Base-by-base conservation (phyloP, 2,113 vertebrate genomes). In the Balaeniceps rex region DNA sequence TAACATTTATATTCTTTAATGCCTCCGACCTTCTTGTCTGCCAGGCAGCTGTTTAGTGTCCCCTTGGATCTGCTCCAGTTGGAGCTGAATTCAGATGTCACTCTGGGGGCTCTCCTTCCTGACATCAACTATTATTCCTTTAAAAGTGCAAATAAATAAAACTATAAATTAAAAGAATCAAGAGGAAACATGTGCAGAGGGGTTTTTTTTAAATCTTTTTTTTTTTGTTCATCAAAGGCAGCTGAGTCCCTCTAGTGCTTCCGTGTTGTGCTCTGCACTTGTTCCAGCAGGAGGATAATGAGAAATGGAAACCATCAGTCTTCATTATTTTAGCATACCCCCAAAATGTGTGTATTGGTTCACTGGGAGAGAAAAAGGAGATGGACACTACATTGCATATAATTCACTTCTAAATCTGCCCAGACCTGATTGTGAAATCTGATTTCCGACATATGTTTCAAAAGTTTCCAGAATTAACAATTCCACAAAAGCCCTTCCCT, bases 61-160 rank as follows among this genome's bases (percentile, higher is more conserved):
- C 66, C 40, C 31, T 89, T 82, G 90, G 78, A 83, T 84, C 46
- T 0, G 0, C 26, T 91, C 65, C 85, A 78, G 77, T 46, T 71
- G 72, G 72, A 91, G 69, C 29, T 87, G 61, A 87, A 91, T 68
- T 92, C 76, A 83, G 49, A 92, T 75, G 46, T 91, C 86, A 49
- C 74, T 93, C 52, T 66, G 55, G 49, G 44, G 61, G 36, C 28
- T 86, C 69, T 76, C 57, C 69, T 58, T 87, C 79, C 44, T 93
- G 87, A 86, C 57, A 90, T 70, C 46, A 92, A 52, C 57, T 58
- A 72, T 63, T 79, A 78, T 79, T 74, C 47, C 83, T 92, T 78
- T 88, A 72, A 84, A 88, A 81, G 46, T 49, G 19, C n/a, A 95
- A 93, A 96, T 87, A 87, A 94, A 94, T 94, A 93, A 65, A 80